Percentiles rank a stretch among this genome's conserved stretches.
Evolutionary conservation across 92 coral and sea anemone species (phyloP).

Genomic region (Isaurus tuberculatus): DNA sequence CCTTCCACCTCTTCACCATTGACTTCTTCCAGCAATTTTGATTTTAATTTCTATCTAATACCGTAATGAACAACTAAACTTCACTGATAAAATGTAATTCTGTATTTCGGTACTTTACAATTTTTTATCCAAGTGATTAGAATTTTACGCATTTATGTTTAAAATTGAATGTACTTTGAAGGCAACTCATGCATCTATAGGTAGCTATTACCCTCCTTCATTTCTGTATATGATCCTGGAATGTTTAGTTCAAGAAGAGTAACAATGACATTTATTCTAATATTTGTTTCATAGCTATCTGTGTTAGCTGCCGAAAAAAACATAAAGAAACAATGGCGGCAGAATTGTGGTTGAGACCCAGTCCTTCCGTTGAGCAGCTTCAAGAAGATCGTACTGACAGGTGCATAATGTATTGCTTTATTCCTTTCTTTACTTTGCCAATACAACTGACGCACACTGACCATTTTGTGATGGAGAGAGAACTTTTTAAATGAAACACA

Average conservation of each 20-base stretch:
- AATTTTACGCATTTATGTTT: background rate
- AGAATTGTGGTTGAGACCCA: constrained; percentile 4
- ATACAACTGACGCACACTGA: constrained; percentile 3
- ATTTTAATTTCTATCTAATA: background rate
- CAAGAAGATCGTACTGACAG: background rate
- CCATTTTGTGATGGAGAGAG: background rate
- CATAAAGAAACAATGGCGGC: background rate
- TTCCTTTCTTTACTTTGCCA: background rate
- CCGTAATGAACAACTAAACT: background rate
- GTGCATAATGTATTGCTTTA: background rate
- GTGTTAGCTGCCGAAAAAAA: background rate
- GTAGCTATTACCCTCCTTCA: background rate
- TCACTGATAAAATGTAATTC: background rate
- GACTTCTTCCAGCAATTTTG: background rate
- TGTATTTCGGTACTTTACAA: background rate
- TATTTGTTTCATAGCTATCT: background rate
- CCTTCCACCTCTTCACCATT: background rate
- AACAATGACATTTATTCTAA: background rate
- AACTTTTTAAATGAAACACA: background rate
- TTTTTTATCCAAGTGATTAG: background rate
- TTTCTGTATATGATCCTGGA: background rate
- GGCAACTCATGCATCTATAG: background rate
- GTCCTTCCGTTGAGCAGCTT: constrained; percentile 1
- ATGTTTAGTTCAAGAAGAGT: too few relatives aligned
- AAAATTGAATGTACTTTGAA: background rate